Conservation (phyloP, 2,113 vertebrate genomes). For the Muscicapa adusta region DNA sequence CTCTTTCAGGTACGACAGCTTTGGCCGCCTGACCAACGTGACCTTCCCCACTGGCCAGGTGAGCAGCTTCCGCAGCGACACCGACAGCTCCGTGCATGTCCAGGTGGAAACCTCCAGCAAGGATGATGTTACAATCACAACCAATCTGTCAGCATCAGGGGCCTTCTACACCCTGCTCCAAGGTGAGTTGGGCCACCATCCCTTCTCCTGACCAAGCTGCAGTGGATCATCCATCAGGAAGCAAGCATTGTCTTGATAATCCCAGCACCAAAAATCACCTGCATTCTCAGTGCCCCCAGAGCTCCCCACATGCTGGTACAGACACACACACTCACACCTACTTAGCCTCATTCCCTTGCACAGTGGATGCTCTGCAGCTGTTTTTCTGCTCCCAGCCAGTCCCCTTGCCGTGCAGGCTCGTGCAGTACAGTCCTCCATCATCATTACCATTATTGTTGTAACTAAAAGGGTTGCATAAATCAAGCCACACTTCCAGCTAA, state of each 20-base stretch:
- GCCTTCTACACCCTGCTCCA: conserved; percentile 96
- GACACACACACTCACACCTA: background rate
- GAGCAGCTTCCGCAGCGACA: conserved; percentile 91
- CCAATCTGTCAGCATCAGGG: conserved; percentile 94
- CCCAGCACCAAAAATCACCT: background rate
- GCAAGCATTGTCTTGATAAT: background rate
- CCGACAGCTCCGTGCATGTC: conserved; percentile 88
- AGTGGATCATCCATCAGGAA: background rate
- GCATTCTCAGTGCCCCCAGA: background rate
- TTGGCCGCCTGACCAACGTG: conserved; percentile 93
- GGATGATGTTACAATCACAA: conserved; percentile 93
- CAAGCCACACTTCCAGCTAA: background rate
- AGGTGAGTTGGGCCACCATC: conserved; percentile 72
- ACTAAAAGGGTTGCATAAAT: conserved; percentile 48
- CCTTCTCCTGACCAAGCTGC: background rate
- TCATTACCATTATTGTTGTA: conserved; percentile 24
- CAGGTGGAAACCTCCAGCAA: conserved; percentile 93
- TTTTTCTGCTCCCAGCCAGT: background rate
- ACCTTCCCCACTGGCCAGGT: conserved; percentile 95
- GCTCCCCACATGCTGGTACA: background rate
- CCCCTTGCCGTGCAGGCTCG: background rate
- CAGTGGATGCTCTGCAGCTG: background rate
- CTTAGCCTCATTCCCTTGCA: background rate
- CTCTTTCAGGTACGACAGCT: conserved; percentile 87
- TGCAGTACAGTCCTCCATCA: background rate